Evolutionary conservation across 2,113 vertebrate genomes (phyloP), one percentile per base, ranked within the genome.

Genomic region (Esox niger): DNA sequence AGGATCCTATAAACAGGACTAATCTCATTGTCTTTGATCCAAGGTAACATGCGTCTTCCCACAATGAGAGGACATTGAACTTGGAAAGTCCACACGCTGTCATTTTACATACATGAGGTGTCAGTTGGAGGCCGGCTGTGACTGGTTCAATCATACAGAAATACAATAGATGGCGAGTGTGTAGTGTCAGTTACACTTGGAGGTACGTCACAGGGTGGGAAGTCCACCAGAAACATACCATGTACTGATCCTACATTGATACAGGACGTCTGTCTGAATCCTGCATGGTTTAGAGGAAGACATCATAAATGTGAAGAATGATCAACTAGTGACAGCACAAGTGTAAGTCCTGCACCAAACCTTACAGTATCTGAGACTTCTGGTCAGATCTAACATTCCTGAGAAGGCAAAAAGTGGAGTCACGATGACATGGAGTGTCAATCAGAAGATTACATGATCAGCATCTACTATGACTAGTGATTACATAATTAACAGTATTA

Each of bases 111-210:
- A 52, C 47, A 52, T 52, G 7, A 21, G 7, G 47, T 52, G 6
- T 23, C n/a, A n/a, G n/a, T 52, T 52, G n/a, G n/a, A 52, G 21
- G 47, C 6, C 47, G 20, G 21, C 47, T n/a, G 47, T 52, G n/a
- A 52, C n/a, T 21, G 17, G 20, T n/a, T 52, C 21, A 21, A 21
- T 1, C 7, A 52, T 4, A 5, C 1, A 52, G 15, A n/a, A 52
- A 52, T 17, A 21, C 6, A 52, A 9, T 21, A 52, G 47, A 17
- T 21, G n/a, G 47, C 47, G 6, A 52, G 20, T 2, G n/a, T 6
- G 47, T 17, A 77, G 32, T 35, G 69, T 77, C 55, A 73, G 32
- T 71, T 57, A 68, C 64, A 66, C 66, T 60, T 47, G 54, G 0
- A 0, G 46, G 15, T 57, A 67, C 52, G 32, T 68, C 57, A n/a